Evolutionary conservation across 2,113 vertebrate genomes (phyloP).

Genomic region (Salvelinus namaycush): DNA sequence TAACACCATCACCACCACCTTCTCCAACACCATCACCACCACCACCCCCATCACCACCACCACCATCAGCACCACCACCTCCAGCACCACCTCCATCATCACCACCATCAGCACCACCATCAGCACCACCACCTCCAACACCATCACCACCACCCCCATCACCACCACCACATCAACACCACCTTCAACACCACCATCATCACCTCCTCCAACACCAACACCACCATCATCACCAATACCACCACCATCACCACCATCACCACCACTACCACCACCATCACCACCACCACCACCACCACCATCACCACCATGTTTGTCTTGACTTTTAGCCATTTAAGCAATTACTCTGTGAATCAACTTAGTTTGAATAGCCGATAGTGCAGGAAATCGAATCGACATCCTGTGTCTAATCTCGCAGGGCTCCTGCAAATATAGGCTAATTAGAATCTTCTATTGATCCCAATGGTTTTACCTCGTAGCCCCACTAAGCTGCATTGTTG

Average conservation of each 20-base stretch:
- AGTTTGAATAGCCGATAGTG: constrained; percentile 68
- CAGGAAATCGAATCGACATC: constrained; percentile 78
- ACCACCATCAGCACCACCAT: background rate
- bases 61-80: too few relatives aligned
- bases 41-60: background rate
- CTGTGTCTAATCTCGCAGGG: constrained; percentile 73
- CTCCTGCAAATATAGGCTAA: constrained; percentile 76
- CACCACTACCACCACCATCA: too few relatives aligned
- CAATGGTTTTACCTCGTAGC: constrained; percentile 59
- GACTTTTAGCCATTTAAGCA: constrained; percentile 41
- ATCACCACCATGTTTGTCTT: constrained; percentile 34
- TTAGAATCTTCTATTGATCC: constrained; percentile 78
- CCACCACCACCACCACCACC: too few relatives aligned
- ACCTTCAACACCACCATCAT: too few relatives aligned
- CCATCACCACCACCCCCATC: too few relatives aligned
- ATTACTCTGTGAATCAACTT: constrained; percentile 61
- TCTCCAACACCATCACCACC: background rate
- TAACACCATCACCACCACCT: too few relatives aligned
- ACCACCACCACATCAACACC: too few relatives aligned
- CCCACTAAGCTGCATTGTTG: constrained; percentile 67
- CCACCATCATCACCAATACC: too few relatives aligned
- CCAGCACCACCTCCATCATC: too few relatives aligned
- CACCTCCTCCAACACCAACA: too few relatives aligned
- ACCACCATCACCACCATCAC: too few relatives aligned
- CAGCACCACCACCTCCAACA: too few relatives aligned